A percentile compares a stretch with the other conserved stretches of the same genome.
These are phyloP conservation scores for Stenopsyche tienmushanensis DNA, from an alignment of 1,140 invertebrate species.

Conservation along the genomic window DNA sequence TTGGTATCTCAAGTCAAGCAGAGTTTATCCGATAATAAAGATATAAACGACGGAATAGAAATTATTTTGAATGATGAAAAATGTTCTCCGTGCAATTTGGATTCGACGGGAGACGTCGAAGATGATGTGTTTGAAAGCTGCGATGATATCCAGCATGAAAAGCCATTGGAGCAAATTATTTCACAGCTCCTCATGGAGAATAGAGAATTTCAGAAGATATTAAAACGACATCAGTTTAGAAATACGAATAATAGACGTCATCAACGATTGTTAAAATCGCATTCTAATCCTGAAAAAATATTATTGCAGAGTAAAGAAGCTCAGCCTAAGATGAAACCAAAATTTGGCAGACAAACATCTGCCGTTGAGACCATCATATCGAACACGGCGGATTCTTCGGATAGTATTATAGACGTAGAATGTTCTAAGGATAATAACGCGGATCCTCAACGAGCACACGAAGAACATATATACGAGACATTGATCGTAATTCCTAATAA, in stretches of 20 bases:
- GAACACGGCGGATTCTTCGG: not conserved
- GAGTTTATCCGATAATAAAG: not conserved
- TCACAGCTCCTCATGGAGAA: constrained; percentile 81
- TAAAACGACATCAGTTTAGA: constrained; percentile 67
- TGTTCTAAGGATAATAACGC: constrained; percentile 6
- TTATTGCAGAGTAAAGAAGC: constrained; percentile 48
- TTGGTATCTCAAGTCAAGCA: constrained; percentile 51
- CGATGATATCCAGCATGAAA: constrained; percentile 47
- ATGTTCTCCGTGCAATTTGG: constrained; percentile 30
- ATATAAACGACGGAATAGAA: constrained; percentile 36
- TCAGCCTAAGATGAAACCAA: constrained; percentile 48
- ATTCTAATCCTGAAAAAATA: constrained; percentile 54
- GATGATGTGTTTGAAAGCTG: constrained; percentile 48
- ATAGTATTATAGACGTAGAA: constrained; percentile 7
- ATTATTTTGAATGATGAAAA: constrained; percentile 47
- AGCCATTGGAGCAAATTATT: constrained; percentile 77
- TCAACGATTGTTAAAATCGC: constrained; percentile 56
- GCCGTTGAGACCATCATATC: constrained; percentile 35
- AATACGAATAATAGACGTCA: constrained; percentile 59
- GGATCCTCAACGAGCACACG: constrained; percentile 40
- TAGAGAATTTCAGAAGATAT: constrained; percentile 76
- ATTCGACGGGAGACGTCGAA: constrained; percentile 32
- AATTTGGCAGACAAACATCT: constrained; percentile 54
- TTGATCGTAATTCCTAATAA: constrained; percentile 41
- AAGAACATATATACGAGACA: constrained; percentile 58